phyloP scores from a whole-genome alignment of 2,113 vertebrate species.

The Rutilus rutilus region DNA sequence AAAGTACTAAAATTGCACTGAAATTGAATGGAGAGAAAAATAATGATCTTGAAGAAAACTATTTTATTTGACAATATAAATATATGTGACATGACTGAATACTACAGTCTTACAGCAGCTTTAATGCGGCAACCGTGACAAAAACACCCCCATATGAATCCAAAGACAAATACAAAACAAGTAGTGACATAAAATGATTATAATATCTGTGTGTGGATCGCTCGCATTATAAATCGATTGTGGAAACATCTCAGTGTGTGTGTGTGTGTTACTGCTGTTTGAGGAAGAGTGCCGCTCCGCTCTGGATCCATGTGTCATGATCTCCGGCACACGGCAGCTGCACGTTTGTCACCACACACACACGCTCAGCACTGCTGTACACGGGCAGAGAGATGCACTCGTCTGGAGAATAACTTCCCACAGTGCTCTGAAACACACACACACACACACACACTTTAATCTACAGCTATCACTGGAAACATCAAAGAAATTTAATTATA shows the following conservation, averaged over 20 bases:
- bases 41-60: background rate
- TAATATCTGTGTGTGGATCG: no score
- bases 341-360: slow-evolving; percentile 87
- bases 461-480: background rate
- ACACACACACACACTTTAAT: background rate
- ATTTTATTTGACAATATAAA: slow-evolving; percentile 13
- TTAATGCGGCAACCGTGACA: background rate
- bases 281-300: slow-evolving; percentile 91
- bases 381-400: slow-evolving; percentile 91
- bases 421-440: slow-evolving; percentile 71
- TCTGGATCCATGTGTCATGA: slow-evolving; percentile 92
- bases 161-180: background rate
- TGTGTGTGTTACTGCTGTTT: slow-evolving; percentile 80
- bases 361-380: slow-evolving; percentile 86
- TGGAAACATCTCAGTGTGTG: background rate
- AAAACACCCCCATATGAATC: background rate
- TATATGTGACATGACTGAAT: background rate
- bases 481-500: background rate
- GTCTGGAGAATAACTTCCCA: slow-evolving; percentile 79
- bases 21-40: background rate
- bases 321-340: slow-evolving; percentile 86
- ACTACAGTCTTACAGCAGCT: background rate
- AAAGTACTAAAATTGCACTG: background rate
- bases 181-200: background rate
- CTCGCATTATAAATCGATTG: background rate